A percentile compares a stretch with the other conserved stretches of the same genome.
Conservation (phyloP, 2,113 vertebrate species). For the Bolborhynchus lineola region DNA sequence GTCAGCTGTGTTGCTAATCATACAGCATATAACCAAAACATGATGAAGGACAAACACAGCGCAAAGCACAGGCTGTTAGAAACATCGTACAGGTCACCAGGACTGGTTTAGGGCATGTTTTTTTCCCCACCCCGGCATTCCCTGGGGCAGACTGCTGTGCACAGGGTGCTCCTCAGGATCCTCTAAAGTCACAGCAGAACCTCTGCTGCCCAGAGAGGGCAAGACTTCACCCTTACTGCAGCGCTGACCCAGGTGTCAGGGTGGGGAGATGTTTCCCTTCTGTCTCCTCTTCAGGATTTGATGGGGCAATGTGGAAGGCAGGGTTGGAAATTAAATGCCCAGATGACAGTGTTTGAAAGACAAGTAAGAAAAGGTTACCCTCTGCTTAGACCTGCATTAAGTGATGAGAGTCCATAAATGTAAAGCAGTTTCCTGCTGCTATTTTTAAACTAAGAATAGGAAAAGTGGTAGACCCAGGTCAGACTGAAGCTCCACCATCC, state of each 20-base stretch:
- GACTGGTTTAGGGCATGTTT: not conserved
- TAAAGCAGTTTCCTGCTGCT: not conserved
- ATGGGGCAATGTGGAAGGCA: not conserved
- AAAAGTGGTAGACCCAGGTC: not conserved
- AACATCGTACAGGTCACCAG: not conserved
- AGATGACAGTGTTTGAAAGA: not conserved
- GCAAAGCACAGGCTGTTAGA: not conserved
- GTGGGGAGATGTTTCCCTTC: not conserved
- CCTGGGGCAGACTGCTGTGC: rapidly evolving
- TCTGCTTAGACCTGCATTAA: not conserved
- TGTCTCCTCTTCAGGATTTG: not conserved
- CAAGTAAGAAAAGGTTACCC: not conserved
- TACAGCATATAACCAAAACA: not conserved
- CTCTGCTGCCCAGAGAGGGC: rapidly evolving
- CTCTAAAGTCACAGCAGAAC: not conserved
- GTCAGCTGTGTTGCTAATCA: not conserved
- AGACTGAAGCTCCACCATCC: not conserved
- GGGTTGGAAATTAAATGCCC: not conserved
- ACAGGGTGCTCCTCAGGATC: not conserved
- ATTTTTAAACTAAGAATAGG: not conserved
- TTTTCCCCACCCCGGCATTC: not conserved
- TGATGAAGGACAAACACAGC: not conserved
- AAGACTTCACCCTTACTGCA: not conserved
- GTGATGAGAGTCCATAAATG: not conserved
- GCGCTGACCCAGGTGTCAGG: rapidly evolving